Base-by-base conservation (phyloP, 2,797 vertebrate genomes). In the Ara ararauna region DNA sequence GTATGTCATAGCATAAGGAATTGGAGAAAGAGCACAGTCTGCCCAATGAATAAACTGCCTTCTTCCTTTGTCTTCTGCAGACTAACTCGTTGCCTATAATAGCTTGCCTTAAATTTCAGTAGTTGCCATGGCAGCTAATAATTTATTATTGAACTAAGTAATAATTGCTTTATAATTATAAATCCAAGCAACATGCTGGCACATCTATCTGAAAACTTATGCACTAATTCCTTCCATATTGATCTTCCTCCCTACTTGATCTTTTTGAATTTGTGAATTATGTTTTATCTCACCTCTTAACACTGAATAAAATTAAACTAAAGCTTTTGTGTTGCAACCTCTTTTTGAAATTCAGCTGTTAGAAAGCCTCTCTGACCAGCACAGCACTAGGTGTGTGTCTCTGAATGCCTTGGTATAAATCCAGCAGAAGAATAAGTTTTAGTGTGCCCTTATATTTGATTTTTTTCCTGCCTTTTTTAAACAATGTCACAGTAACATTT, bases 71-170 rank as follows among this genome's bases (percentile, higher is more conserved):
- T 95, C 84, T 95, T 67, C 90, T 93, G 86, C 84, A 96, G 90
- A 64, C 87, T 72, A 50, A 80, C 83, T 81, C 4, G 0, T 64
- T 86, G 76, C 90, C 80, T 93, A 85, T 94, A 94, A 87, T 74
- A 95, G 65, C 88, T 87, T 83, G 68, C 81, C 65, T 90, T 91
- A 58, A 68, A 92, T 89, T 93, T 89, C 75, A 62, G 78, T 48
- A 40, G 96, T 97, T 97, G 93, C 95, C 72, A 95, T 96, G 90
- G 95, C 81, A 97, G 93, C 94, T 92, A 93, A 92, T 93, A 97
- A 94, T 96, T 96, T 96, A 95, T 95, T 95, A 95, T 66, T 89
- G 93, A 96, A 75, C 90, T 89, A 76, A 92, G 78, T 89, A 95
- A 94, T 96, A 93, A 96, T 85, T 95, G 72, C 88, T 97, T 96